Evolutionary conservation across 2,797 vertebrate genomes (phyloP).

Genomic region (Danio choprae): DNA sequence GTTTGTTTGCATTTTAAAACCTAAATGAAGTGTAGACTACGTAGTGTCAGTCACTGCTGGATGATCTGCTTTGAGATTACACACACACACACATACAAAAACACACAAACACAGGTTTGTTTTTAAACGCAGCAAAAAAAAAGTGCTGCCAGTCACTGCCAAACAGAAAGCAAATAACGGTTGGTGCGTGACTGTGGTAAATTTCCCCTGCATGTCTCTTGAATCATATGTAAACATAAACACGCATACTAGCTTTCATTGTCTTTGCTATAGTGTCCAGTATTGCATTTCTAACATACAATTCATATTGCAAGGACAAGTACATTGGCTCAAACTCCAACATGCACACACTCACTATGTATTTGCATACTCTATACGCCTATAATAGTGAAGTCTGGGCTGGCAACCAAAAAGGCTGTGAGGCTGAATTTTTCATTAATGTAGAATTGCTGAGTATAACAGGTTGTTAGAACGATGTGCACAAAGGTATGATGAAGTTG

Average conservation of each 20-base stretch:
- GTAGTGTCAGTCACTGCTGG: no score
- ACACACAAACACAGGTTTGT: neutral
- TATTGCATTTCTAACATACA: slow-evolving; percentile 2
- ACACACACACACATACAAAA: neutral
- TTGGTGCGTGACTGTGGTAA: neutral
- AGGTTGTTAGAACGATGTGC: neutral
- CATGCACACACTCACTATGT: neutral
- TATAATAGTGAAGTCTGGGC: neutral
- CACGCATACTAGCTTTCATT: slow-evolving; percentile 8
- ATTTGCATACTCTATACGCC: neutral
- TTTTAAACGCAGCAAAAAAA: no score
- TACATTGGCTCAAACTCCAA: neutral
- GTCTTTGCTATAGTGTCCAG: neutral
- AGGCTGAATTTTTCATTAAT: neutral
- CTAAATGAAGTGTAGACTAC: no score
- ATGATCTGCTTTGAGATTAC: no score
- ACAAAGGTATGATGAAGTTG: neutral
- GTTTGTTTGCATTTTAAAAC: no score
- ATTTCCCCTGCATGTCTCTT: neutral
- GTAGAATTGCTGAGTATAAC: neutral
- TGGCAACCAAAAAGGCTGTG: neutral
- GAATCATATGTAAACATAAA: slow-evolving; percentile 28
- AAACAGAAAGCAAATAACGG: slow-evolving; percentile 14
- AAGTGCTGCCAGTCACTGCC: slow-evolving; percentile 5
- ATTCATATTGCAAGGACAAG: neutral